Evolutionary conservation across 2,797 vertebrate species (phyloP).

Genomic region (Vespertilio murinus): DNA sequence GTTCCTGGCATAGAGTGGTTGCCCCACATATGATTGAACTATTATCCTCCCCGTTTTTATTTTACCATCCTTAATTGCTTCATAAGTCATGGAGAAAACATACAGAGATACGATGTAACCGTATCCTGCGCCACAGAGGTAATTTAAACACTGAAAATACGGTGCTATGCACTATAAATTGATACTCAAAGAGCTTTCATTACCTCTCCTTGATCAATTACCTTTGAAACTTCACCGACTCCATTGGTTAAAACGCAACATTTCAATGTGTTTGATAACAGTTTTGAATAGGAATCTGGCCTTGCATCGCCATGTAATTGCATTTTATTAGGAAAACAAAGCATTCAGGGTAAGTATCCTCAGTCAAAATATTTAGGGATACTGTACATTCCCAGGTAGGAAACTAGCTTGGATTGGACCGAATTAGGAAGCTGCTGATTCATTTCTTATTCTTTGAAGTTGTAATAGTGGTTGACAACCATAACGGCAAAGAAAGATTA

Average conservation of each 20-base stretch:
- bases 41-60: constrained; percentile 24
- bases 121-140: not conserved
- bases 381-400: constrained; percentile 57
- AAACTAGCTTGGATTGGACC: constrained; percentile 15
- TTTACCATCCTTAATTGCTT: constrained; percentile 47
- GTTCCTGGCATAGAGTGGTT: constrained; percentile 11
- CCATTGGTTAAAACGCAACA: not conserved
- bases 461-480: constrained; percentile 45
- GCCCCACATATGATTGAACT: constrained; percentile 32
- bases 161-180: not conserved
- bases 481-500: constrained; percentile 54
- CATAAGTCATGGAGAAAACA: constrained; percentile 59
- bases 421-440: constrained; percentile 1
- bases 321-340: constrained; percentile 53
- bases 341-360: not conserved
- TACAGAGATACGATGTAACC: not conserved
- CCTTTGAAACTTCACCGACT: constrained; percentile 42
- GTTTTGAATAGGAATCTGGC: constrained; percentile 52
- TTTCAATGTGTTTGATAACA: not conserved
- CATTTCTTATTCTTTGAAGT: constrained; percentile 56
- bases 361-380: constrained; percentile 42
- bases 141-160: constrained; percentile 18
- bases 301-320: constrained; percentile 25
- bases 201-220: constrained; percentile 32
- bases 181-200: not conserved